Percentiles rank a stretch among this genome's conserved stretches.
Evolutionary conservation across 2,113 vertebrate genomes (phyloP).

Genomic region (Malaclemys terrapin): DNA sequence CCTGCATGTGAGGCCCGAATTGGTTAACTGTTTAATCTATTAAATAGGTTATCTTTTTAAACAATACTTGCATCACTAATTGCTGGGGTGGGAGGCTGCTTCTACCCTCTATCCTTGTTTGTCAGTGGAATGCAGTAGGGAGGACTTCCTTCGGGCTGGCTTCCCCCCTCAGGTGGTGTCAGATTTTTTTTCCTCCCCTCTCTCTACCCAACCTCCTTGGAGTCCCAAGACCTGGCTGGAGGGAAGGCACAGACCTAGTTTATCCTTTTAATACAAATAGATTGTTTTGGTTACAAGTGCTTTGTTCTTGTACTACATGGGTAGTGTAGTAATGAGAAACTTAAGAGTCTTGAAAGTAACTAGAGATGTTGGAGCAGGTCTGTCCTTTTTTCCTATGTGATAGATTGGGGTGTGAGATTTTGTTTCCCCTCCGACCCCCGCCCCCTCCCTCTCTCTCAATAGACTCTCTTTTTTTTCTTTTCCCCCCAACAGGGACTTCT

Average conservation of each 20-base stretch:
- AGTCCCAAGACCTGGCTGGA: not conserved
- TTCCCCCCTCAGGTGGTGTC: not conserved
- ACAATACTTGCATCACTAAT: too few species aligned
- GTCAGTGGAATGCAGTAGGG: not conserved
- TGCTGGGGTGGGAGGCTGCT: not conserved
- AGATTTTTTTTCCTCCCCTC: not conserved
- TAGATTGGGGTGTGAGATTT: not conserved
- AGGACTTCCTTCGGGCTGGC: not conserved
- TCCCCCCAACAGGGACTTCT: constrained; percentile 87
- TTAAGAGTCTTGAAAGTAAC: not conserved
- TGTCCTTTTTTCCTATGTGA: not conserved
- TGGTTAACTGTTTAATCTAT: too few species aligned
- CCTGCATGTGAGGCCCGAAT: too few species aligned
- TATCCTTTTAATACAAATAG: not conserved
- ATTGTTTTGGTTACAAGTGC: not conserved
- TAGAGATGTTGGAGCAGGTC: not conserved
- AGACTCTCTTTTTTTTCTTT: not conserved
- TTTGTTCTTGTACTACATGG: not conserved
- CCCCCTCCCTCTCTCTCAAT: not conserved
- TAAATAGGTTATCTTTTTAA: too few species aligned
- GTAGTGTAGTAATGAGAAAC: not conserved
- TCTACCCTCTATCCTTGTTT: not conserved
- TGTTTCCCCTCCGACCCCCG: not conserved
- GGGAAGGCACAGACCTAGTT: not conserved
- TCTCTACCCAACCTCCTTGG: not conserved